These are phyloP conservation scores for Cyclopterus lumpus DNA, from an alignment of 2,797 vertebrate species.

Conservation along the genomic window DNA sequence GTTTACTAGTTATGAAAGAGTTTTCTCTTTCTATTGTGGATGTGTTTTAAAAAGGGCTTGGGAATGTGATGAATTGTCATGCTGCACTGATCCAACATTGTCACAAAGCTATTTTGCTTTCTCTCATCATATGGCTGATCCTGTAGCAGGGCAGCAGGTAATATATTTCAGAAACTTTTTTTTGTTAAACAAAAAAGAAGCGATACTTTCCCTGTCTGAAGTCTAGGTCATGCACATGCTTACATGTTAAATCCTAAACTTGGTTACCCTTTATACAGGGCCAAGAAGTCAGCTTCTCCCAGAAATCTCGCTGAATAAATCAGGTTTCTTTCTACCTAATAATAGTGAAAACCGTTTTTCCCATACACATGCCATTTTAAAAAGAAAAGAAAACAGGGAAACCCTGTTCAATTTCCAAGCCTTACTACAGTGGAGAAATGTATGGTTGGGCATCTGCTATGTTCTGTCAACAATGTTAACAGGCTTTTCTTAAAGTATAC, in stretches of 20 bases:
- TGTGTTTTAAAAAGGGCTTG: constrained; percentile 5
- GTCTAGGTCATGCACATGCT: not conserved
- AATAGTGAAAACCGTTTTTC: constrained; percentile 1
- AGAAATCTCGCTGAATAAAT: not conserved
- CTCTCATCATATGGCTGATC: not conserved
- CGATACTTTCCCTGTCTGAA: not conserved
- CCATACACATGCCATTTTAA: not conserved
- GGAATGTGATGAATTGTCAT: not conserved
- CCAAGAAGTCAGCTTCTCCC: not conserved
- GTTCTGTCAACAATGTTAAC: not conserved
- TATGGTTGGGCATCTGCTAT: not conserved
- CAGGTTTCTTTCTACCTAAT: not conserved
- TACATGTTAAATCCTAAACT: not conserved
- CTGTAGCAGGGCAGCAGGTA: not conserved
- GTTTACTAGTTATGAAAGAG: not conserved
- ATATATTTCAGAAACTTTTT: no score
- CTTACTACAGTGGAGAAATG: not conserved
- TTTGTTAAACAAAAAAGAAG: no score
- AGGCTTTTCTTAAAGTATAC: not conserved
- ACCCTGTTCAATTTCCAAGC: not conserved
- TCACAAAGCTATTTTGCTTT: not conserved
- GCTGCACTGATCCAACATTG: not conserved
- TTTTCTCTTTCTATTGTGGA: not conserved
- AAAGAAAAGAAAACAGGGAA: not conserved
- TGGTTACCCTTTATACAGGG: not conserved